Evolutionary conservation across 1,140 invertebrate genomes (phyloP).

Genomic region (Lutraria rhynchaena): DNA sequence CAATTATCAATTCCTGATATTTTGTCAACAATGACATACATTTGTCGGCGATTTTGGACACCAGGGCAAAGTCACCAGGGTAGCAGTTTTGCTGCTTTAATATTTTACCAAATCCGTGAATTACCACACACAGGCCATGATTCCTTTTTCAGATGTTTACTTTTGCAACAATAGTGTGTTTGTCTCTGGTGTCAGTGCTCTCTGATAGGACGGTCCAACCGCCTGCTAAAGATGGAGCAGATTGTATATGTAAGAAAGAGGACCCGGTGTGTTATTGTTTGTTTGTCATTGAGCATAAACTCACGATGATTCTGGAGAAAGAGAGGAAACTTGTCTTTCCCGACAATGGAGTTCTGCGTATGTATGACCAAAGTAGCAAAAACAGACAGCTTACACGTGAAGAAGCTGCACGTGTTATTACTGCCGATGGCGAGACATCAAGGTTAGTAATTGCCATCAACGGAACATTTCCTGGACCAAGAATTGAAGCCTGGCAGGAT

Average conservation of each 20-base stretch:
- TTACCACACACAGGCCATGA: too few relatives aligned
- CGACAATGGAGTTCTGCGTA: not conserved
- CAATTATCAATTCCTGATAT: too few relatives aligned
- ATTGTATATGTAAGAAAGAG: slow-evolving; percentile 6
- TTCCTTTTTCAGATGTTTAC: too few relatives aligned
- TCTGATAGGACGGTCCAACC: too few relatives aligned
- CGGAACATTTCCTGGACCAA: slow-evolving; percentile 73
- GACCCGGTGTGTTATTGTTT: slow-evolving; percentile 4
- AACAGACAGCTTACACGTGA: not conserved
- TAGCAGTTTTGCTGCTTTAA: too few relatives aligned
- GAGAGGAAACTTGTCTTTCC: slow-evolving; percentile 25
- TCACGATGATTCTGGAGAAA: slow-evolving; percentile 34
- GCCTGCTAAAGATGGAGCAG: not conserved
- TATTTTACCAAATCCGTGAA: too few relatives aligned
- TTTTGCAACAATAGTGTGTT: too few relatives aligned
- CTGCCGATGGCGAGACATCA: slow-evolving; percentile 67
- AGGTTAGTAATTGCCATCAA: slow-evolving; percentile 70
- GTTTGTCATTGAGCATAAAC: slow-evolving; percentile 23
- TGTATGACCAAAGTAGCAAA: not conserved
- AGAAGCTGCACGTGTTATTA: slow-evolving; percentile 54
- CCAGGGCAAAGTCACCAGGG: too few relatives aligned
- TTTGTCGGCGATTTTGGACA: too few relatives aligned
- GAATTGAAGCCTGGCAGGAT: slow-evolving; percentile 89
- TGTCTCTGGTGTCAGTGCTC: too few relatives aligned
- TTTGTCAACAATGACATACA: too few relatives aligned